Evolutionary conservation across 2,888 invertebrate species (phyloP).

Genomic region (Lycophotia porphyrea): DNA sequence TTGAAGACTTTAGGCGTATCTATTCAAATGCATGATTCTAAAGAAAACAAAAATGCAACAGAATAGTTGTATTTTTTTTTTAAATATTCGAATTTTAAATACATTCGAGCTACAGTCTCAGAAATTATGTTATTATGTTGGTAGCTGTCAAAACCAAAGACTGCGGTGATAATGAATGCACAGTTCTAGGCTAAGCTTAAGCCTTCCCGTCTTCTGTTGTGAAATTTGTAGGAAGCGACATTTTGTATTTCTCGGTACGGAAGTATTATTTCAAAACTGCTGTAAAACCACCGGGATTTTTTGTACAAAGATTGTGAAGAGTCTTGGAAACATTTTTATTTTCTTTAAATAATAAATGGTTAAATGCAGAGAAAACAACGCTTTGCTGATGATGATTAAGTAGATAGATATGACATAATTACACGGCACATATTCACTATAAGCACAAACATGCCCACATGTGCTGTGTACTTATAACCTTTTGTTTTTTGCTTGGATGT

Average conservation of each 20-base stretch:
- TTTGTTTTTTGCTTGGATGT: too few relatives aligned
- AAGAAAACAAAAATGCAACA: not conserved
- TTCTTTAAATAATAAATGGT: not conserved
- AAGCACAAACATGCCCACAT: too few relatives aligned
- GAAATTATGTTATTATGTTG: not conserved
- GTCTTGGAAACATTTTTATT: not conserved
- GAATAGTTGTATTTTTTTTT: not conserved
- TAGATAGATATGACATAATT: not conserved
- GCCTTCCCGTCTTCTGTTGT: constrained; percentile 13
- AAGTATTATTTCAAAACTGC: constrained; percentile 26
- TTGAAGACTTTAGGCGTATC: not conserved
- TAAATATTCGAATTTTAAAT: not conserved
- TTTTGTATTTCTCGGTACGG: constrained; percentile 26
- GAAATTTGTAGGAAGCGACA: not conserved
- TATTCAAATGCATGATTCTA: too few relatives aligned
- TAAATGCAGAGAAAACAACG: not conserved
- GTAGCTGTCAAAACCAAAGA: constrained; percentile 15
- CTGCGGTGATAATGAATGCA: constrained; percentile 13
- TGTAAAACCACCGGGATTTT: not conserved
- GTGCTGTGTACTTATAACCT: too few relatives aligned
- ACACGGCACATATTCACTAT: too few relatives aligned
- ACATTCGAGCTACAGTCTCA: not conserved
- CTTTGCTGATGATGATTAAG: not conserved
- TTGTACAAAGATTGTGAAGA: not conserved
- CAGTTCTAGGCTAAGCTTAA: constrained; percentile 25